Conservation (phyloP, 2,113 vertebrate genomes). For the Cheilinus undulatus region DNA sequence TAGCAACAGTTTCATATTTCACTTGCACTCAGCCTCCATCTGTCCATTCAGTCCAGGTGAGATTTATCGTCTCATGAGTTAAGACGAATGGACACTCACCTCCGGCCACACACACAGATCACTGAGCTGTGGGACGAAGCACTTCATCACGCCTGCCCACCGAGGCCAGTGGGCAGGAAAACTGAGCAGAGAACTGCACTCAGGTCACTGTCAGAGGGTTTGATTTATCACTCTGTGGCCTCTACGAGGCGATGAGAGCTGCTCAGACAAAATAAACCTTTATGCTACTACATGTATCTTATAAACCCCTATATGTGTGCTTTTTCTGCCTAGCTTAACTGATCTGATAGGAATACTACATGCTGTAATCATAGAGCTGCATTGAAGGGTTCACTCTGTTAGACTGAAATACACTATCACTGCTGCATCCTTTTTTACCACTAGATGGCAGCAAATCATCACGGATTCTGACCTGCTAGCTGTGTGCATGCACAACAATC, state of each 20-base stretch:
- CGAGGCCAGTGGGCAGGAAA: slow-evolving; percentile 31
- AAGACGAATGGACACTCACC: slow-evolving; percentile 52
- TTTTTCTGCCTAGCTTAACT: background rate
- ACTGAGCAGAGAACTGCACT: slow-evolving; percentile 31
- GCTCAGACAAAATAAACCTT: background rate
- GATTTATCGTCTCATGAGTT: slow-evolving; percentile 39
- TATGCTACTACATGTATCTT: background rate
- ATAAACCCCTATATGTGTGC: background rate
- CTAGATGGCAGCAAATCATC: slow-evolving; percentile 65
- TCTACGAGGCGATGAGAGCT: slow-evolving; percentile 5
- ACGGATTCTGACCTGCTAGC: background rate
- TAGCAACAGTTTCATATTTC: slow-evolving; percentile 28
- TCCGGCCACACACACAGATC: slow-evolving; percentile 43
- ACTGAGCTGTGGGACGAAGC: slow-evolving; percentile 37
- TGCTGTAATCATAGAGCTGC: background rate
- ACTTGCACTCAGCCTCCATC: slow-evolving; percentile 29
- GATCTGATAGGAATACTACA: background rate
- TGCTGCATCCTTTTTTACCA: slow-evolving; percentile 53
- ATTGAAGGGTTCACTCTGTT: background rate
- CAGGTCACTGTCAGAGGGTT: slow-evolving; percentile 3
- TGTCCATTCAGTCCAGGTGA: slow-evolving; percentile 30
- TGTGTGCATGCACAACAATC: too few relatives aligned
- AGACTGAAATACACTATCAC: background rate
- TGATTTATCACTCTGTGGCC: slow-evolving; percentile 29
- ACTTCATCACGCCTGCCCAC: slow-evolving; percentile 50